Percentiles rank a stretch among this genome's conserved stretches.
These are phyloP conservation scores for Mimas tiliae DNA, from an alignment of 2,888 invertebrate species.

Conservation along the genomic window DNA sequence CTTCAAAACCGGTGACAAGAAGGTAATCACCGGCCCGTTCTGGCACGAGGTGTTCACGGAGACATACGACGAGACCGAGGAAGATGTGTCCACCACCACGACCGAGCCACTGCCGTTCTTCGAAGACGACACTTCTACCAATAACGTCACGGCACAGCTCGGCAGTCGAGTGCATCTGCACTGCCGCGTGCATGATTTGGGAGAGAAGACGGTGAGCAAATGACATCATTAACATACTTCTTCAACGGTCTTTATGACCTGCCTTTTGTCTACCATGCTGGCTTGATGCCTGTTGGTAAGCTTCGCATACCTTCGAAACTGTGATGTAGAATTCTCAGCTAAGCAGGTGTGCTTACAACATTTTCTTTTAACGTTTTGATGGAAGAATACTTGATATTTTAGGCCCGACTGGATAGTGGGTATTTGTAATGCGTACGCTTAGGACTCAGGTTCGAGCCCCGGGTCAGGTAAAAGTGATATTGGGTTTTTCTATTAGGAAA, in stretches of 20 bases:
- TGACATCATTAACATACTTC: not conserved
- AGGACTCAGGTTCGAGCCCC: too few relatives aligned
- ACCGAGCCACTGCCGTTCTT: slow-evolving; percentile 90
- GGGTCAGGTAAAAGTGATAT: too few relatives aligned
- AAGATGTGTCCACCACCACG: slow-evolving; percentile 83
- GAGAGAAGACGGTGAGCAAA: slow-evolving; percentile 87
- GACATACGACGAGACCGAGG: slow-evolving; percentile 70
- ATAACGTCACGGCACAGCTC: slow-evolving; percentile 88
- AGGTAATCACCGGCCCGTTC: slow-evolving; percentile 70
- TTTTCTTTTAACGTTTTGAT: too few relatives aligned
- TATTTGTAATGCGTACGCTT: too few relatives aligned
- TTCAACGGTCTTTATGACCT: not conserved
- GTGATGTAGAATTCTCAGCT: too few relatives aligned
- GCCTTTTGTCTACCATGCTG: too few relatives aligned
- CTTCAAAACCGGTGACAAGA: slow-evolving; percentile 77
- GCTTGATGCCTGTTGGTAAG: too few relatives aligned
- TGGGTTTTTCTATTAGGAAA: too few relatives aligned
- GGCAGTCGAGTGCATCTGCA: slow-evolving; percentile 87
- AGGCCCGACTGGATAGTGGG: too few relatives aligned
- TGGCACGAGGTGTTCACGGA: slow-evolving; percentile 80
- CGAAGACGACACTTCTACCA: slow-evolving; percentile 86
- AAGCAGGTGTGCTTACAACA: too few relatives aligned
- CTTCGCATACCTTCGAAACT: too few relatives aligned
- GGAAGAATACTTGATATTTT: too few relatives aligned
- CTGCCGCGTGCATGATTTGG: slow-evolving; percentile 88